Evolutionary conservation across 2,113 vertebrate genomes (phyloP), one percentile per base, ranked within the genome.

Genomic region (Vicugna pacos): DNA sequence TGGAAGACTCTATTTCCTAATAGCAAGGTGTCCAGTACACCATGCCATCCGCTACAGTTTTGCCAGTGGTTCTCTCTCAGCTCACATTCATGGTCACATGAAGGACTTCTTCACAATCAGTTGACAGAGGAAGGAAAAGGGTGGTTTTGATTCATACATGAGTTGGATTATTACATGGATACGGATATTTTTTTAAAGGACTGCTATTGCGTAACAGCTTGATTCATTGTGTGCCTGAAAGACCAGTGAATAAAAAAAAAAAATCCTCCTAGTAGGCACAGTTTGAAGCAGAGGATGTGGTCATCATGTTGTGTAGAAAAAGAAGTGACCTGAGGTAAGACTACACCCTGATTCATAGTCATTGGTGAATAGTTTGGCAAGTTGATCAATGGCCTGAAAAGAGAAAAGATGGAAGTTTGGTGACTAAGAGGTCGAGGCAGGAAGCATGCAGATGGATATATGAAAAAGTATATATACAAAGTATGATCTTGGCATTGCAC

Each of bases 11-110:
- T 62, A 69, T 12, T 13, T 81, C 24, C 30, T 19, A 32, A 32
- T 8, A 81, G 32, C 5, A 42, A 13, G 1, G 20, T 48, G 13
- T 52, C 6, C 10, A 62, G 8, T 5, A 46, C 0, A 56, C 10
- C 7, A 24, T 16, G 17, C 58, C 3, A 79, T 73, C 30, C 10
- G 28, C 64, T 20, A 62, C 1, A 38, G 3, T 56, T 72, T 80
- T 46, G 4, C 5, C 30, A 48, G 30, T 15, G 7, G 2, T 67
- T 80, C 15, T 42, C 6, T 8, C 14, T 82, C 8, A 64, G 67
- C n/a, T 82, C 19, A 26, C 30, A 32, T 19, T 60, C 38, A 80
- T 22, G 24, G 19, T 26, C 35, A 94, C 32, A 52, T 60, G 6
- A 11, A 16, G 10, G 58, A 62, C 5, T 38, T 70, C 2, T 54